These are phyloP conservation scores for Ellobius talpinus DNA, from an alignment of 2,113 vertebrate species.

Conservation along the genomic window DNA sequence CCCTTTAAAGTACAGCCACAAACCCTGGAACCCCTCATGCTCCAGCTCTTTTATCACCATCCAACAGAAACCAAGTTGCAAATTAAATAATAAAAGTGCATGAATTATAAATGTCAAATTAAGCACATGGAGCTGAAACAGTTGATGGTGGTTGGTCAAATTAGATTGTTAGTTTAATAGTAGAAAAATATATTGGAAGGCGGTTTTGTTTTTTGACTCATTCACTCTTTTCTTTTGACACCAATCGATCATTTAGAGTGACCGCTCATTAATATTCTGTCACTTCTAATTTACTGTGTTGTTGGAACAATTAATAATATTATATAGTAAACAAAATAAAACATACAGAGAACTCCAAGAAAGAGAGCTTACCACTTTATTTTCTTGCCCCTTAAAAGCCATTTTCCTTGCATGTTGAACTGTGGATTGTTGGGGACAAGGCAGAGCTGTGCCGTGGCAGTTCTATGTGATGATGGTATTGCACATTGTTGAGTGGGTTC, in stretches of 20 bases:
- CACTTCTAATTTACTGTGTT: neutral
- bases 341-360: neutral
- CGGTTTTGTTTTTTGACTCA: neutral
- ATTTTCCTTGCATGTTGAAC: neutral
- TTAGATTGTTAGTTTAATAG: neutral
- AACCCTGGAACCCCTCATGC: neutral
- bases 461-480: neutral
- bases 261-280: neutral
- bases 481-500: neutral
- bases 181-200: neutral
- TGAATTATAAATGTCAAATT: conserved; percentile 5
- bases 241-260: neutral
- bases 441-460: neutral
- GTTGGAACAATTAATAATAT: neutral
- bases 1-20: neutral
- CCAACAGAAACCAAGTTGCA: conserved; percentile 18
- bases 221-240: neutral
- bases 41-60: neutral
- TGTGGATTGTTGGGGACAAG: neutral
- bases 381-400: neutral
- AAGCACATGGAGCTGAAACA: neutral
- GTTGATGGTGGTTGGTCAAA: neutral
- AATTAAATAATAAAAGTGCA: neutral
- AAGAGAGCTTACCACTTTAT: neutral
- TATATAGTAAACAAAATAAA: neutral